phyloP scores from a whole-genome alignment of 2,888 invertebrate genomes.

The Carabus problematicus region DNA sequence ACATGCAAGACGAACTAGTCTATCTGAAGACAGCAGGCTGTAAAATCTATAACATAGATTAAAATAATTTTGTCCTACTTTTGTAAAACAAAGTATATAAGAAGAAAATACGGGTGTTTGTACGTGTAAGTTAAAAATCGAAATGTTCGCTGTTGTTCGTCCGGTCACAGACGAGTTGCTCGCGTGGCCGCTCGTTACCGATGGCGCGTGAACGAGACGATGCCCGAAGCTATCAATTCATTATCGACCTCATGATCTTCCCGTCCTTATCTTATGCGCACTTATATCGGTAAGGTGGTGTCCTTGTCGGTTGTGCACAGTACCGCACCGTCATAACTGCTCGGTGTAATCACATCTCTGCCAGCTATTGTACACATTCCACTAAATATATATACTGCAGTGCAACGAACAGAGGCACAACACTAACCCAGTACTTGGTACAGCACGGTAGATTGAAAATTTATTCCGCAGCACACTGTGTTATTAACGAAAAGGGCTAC shows the following conservation, averaged over 20 bases:
- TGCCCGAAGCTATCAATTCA: slow-evolving; percentile 37
- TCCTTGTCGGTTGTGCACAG: background rate
- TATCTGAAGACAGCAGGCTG: too few relatives aligned
- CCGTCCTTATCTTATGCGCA: background rate
- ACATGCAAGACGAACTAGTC: too few relatives aligned
- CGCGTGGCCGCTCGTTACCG: slow-evolving; percentile 35
- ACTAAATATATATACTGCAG: background rate
- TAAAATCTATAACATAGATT: too few relatives aligned
- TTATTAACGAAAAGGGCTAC: slow-evolving; percentile 26
- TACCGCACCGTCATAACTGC: slow-evolving; percentile 32
- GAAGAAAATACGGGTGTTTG: background rate
- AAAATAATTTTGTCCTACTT: too few relatives aligned
- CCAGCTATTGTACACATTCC: background rate
- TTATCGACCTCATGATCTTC: slow-evolving; percentile 24
- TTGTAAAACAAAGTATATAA: background rate
- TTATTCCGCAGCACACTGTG: slow-evolving; percentile 20
- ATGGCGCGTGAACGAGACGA: slow-evolving; percentile 27
- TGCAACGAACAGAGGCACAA: background rate
- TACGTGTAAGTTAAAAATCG: background rate
- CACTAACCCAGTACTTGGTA: too few relatives aligned
- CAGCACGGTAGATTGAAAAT: slow-evolving; percentile 22
- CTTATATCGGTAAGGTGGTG: background rate
- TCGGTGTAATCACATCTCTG: slow-evolving; percentile 10
- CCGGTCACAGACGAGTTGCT: slow-evolving; percentile 24
- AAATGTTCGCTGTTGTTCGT: background rate